Evolutionary conservation across 1,140 invertebrate genomes (phyloP), one percentile per base, ranked within the genome.

Genomic region (Sesamia nonagrioides): DNA sequence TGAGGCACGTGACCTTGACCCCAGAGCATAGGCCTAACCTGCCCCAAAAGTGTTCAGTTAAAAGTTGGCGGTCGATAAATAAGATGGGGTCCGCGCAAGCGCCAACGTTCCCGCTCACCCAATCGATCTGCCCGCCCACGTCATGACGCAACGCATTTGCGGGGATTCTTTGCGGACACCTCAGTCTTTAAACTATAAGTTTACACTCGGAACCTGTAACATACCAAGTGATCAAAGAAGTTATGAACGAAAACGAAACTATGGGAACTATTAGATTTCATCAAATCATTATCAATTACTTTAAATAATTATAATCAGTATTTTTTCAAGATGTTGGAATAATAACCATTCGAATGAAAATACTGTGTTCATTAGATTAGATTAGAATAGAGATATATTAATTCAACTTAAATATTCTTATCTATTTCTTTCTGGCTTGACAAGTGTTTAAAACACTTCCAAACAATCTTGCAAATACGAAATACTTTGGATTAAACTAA

Each of bases 21-120:
- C 86, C 84, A 85, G 90, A 90, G 87, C 87, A 91, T 93, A 92
- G 91, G 92, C 92, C 92, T 94, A 94, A 94, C 92, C 92, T 94
- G 92, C 92, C 92, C 89, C 92, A 94, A 94, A 94, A 93, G 89
- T 89, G 88, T 89, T 86, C 81, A 82, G 86, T 88, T 86, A 85
- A 91, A 91, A 92, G 91, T 91, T 88, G 73, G 78, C 84, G 92
- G 88, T 94, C 92, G 92, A 94, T 94, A 94, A 84, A 84, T 83
- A 88, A 79, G 88, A 88, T 86, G 72, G 84, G 77, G 85, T 91
- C 89, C 88, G 91, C 92, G 92, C 92, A 91, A 75, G 92, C 92
- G 92, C 90, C 73, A 80, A 52, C 63, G 63, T 63, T 61, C 60
- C 80, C 82, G 85, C 84, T 84, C 82, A 80, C 81, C 82, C 84